Base-by-base conservation (phyloP, 2,888 invertebrate species). In the Prosopocoilus inquinatus region DNA sequence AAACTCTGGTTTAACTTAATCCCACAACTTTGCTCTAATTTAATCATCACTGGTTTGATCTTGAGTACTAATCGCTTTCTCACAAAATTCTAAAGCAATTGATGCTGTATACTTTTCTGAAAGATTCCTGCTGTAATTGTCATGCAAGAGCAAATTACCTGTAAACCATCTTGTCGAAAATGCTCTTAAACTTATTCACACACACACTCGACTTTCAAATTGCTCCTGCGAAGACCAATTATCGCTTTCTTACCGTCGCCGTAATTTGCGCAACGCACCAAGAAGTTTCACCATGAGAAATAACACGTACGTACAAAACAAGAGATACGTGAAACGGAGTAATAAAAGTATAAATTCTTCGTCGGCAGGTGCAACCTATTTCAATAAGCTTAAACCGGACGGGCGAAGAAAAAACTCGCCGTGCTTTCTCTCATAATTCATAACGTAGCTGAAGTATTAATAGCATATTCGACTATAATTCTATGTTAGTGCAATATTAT, bases 311-410 rank as follows among this genome's bases (percentile, higher is more conserved):
- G 16, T 13, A 41, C 41, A 41, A 15, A 16, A 15, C 9, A n/a
- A n/a, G 15, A 41, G 41, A 41, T 15, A 41, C 11, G 15, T 16
- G 41, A 41, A 28, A 28, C 20, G 36, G 47, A 36, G 55, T 50
- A 60, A 62, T 60, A 60, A 62, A 58, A 63, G 57, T 55, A 54
- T 54, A 62, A 61, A 71, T 71, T 70, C 70, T 67, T 65, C 61
- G 64, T 63, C 66, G 66, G 67, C 71, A 71, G 71, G 71, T 71
- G 71, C 68, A 67, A 62, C 67, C 67, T 63, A 67, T 66, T 67
- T 68, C 59, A 53, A 60, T 58, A 56, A 60, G 58, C 59, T 46
- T 43, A 48, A 59, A 61, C 59, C 61, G 61, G 60, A 60, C 50
- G 28, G 44, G 15, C 16, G 13, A 16, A 15, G 41, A 41, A 41